Evolutionary conservation across 2,113 vertebrate genomes (phyloP).

Genomic region (Gasterosteus aculeatus): DNA sequence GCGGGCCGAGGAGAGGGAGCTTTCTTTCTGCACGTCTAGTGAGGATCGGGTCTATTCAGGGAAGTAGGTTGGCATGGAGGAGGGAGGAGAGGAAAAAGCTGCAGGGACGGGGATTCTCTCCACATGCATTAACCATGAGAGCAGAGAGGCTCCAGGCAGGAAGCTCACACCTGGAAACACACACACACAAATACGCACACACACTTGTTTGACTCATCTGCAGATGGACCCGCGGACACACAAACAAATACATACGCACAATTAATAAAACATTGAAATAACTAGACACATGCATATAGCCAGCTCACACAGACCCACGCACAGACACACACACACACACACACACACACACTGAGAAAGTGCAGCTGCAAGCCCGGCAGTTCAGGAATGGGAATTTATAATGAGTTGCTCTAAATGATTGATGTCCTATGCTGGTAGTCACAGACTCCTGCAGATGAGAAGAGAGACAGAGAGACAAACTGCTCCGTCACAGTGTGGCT

Average conservation of each 20-base stretch:
- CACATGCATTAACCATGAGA: constrained; percentile 69
- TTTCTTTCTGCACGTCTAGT: constrained; percentile 31
- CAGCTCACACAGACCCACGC: background rate
- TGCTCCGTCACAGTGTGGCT: background rate
- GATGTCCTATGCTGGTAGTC: constrained; percentile 33
- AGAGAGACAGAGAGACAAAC: background rate
- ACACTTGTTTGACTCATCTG: background rate
- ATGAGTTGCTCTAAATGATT: constrained; percentile 63
- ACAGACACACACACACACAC: background rate
- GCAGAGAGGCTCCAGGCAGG: constrained; percentile 44
- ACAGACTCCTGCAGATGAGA: constrained; percentile 21
- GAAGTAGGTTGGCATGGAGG: constrained; percentile 19
- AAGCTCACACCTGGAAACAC: constrained; percentile 31
- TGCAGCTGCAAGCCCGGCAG: constrained; percentile 43
- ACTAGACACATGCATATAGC: too few relatives aligned
- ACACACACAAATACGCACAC: constrained; percentile 6
- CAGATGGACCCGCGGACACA: too few relatives aligned
- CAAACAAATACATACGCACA: too few relatives aligned
- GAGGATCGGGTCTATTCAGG: constrained; percentile 53
- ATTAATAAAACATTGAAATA: too few relatives aligned
- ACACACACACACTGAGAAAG: background rate
- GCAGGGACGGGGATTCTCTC: constrained; percentile 43
- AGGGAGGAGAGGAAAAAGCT: constrained; percentile 10
- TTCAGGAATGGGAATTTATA: constrained; percentile 54
- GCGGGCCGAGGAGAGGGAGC: constrained; percentile 19